Percentiles rank a stretch among this genome's conserved stretches.
phyloP scores from a whole-genome alignment of 2,888 invertebrate genomes.

The Cyclophora albipunctata region DNA sequence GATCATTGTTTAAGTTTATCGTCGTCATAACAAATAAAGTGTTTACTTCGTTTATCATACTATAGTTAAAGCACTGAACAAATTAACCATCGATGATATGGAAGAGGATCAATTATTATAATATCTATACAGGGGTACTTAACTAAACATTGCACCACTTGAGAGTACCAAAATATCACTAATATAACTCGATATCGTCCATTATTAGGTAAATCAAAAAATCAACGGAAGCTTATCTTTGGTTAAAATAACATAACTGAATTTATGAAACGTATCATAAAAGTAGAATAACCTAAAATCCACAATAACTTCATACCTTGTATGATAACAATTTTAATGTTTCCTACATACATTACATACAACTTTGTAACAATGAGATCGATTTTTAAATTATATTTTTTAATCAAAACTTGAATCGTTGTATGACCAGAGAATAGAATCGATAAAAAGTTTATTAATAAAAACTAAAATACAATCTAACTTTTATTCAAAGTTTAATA shows the following conservation, averaged over 20 bases:
- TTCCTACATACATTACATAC: constrained; percentile 52
- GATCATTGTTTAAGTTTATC: too few relatives aligned
- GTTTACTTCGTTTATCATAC: not conserved
- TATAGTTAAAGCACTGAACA: too few relatives aligned
- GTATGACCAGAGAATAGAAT: constrained; percentile 34
- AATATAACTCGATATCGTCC: constrained; percentile 4
- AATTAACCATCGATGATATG: too few relatives aligned
- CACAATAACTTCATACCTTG: constrained; percentile 70
- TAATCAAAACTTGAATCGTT: constrained; percentile 57
- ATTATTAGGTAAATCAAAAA: constrained; percentile 9
- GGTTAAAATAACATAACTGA: constrained; percentile 42
- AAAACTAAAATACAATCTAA: constrained; percentile 8
- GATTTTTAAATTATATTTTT: constrained; percentile 59
- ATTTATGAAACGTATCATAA: constrained; percentile 6
- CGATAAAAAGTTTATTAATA: constrained; percentile 16
- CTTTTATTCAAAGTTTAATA: constrained; percentile 6
- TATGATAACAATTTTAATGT: constrained; percentile 71
- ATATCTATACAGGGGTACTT: constrained; percentile 47
- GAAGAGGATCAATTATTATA: constrained; percentile 19
- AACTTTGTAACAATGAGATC: constrained; percentile 73
- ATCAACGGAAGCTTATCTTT: constrained; percentile 64
- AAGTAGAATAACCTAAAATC: constrained; percentile 22
- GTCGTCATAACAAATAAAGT: too few relatives aligned
- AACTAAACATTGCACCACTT: constrained; percentile 67
- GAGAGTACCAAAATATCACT: constrained; percentile 53